Evolutionary conservation across 92 coral and sea anemone genomes (phyloP).

Genomic region (Ricordea florida): DNA sequence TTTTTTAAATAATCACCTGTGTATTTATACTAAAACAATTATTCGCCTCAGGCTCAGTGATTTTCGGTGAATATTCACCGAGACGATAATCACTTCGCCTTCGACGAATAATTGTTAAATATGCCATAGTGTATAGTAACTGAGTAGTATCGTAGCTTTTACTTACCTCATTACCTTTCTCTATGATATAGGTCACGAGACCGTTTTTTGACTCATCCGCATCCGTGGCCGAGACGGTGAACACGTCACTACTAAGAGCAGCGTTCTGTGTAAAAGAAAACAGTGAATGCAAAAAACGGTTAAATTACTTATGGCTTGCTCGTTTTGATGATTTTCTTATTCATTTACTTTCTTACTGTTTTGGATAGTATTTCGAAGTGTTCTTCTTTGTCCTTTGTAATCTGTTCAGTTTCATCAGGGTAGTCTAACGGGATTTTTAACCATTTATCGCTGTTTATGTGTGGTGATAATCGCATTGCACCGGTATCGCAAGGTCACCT

Average conservation of each 20-base stretch:
- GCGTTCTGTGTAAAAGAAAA: constrained; percentile 69
- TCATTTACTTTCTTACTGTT: no score
- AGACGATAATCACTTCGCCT: no score
- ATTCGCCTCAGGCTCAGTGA: no score
- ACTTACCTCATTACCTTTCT: constrained; percentile 78
- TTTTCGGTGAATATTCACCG: no score
- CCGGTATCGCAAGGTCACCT: no score
- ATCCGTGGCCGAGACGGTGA: constrained; percentile 77
- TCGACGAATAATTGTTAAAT: no score
- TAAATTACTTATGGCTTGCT: background rate
- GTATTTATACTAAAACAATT: background rate
- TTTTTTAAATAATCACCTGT: no score
- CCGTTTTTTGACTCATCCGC: constrained; percentile 68
- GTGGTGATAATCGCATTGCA: no score
- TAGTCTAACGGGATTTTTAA: no score
- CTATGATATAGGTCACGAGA: constrained; percentile 68
- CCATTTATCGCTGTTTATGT: no score
- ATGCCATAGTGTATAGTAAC: no score
- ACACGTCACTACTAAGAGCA: constrained; percentile 56
- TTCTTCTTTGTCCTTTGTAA: background rate
- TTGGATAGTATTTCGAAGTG: no score
- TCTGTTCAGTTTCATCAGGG: background rate
- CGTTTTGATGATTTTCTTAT: background rate
- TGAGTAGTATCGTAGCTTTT: background rate
- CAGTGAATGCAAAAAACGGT: background rate